Evolutionary conservation across 2,888 invertebrate species (phyloP).

Genomic region (Lacanobia oleracea): DNA sequence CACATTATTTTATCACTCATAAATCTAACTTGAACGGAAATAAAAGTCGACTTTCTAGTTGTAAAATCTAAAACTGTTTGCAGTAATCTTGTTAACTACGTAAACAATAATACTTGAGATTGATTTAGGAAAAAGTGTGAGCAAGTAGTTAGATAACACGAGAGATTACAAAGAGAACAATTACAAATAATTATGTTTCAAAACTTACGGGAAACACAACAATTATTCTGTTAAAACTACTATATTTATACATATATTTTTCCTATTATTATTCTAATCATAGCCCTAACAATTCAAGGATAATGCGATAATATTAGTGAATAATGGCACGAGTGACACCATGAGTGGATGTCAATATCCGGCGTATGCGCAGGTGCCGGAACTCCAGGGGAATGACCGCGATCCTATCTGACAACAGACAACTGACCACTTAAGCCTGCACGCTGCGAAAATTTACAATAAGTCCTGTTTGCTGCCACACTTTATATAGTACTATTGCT

Average conservation of each 20-base stretch:
- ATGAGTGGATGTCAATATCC: constrained; percentile 76
- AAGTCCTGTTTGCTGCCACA: constrained; percentile 47
- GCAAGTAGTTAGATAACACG: neutral
- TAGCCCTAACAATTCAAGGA: constrained; percentile 17
- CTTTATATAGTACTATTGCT: constrained; percentile 18
- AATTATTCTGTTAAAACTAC: neutral
- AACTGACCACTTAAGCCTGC: constrained; percentile 67
- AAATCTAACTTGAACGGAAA: constrained; percentile 56
- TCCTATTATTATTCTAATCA: constrained; percentile 7
- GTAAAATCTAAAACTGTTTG: constrained; percentile 50
- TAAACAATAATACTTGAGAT: constrained; percentile 23
- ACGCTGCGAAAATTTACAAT: constrained; percentile 74
- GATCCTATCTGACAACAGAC: constrained; percentile 67
- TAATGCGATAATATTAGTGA: constrained; percentile 44
- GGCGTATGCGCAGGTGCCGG: constrained; percentile 74
- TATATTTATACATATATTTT: neutral
- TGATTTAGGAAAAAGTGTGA: neutral
- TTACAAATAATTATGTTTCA: neutral
- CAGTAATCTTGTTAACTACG: constrained; percentile 26
- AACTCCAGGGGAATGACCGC: constrained; percentile 80
- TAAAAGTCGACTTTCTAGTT: constrained; percentile 62
- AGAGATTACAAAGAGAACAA: neutral
- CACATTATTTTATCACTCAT: constrained; percentile 51
- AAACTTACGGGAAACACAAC: neutral
- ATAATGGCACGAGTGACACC: constrained; percentile 63